Base-by-base conservation (phyloP, 2,113 vertebrate genomes). In the Galemys pyrenaicus region DNA sequence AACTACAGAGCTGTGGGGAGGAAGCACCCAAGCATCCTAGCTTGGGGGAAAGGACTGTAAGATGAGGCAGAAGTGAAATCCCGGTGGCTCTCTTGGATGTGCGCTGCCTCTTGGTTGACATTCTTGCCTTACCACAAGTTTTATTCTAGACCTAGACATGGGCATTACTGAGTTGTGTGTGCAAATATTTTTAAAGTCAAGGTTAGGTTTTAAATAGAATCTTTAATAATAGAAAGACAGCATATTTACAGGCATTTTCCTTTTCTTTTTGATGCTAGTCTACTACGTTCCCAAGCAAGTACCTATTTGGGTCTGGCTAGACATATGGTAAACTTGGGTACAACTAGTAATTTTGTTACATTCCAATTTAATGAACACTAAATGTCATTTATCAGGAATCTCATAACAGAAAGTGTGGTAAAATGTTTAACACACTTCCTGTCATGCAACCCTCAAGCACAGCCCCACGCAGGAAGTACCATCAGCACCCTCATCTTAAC, bases 171-270 rank as follows among this genome's bases (percentile, higher is more conserved):
- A 32, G 28, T 9, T 71, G 60, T 70, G 12, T 37, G 0, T 62
- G 80, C 54, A 54, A 68, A 6, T 58, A 41, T 64, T 56, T 80
- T 68, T 65, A 19, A 85, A 62, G 88, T 65, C 15, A 56, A 41
- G 32, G n/a, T 60, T 56, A 74, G 78, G 4, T 67, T 91, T 92
- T 89, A 84, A 86, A 51, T 95, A 41, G 71, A 65, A 44, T 94
- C 22, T 92, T 96, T 56, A 80, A 19, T 79, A 56, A 9, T 46
- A 87, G 22, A 51, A 84, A 32, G 10, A 92, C 92, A 91, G 46
- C 37, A 68, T 26, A 85, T 54, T 28, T 41, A 30, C 0, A 44
- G 19, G 51, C 13, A 4, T 75, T 22, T 89, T 67, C 12, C 51
- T 46, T 70, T 84, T 81, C 28, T 44, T 77, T 79, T 68, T 82